Evolutionary conservation across 2,113 vertebrate species (phyloP).

Genomic region (Grallaria varia): DNA sequence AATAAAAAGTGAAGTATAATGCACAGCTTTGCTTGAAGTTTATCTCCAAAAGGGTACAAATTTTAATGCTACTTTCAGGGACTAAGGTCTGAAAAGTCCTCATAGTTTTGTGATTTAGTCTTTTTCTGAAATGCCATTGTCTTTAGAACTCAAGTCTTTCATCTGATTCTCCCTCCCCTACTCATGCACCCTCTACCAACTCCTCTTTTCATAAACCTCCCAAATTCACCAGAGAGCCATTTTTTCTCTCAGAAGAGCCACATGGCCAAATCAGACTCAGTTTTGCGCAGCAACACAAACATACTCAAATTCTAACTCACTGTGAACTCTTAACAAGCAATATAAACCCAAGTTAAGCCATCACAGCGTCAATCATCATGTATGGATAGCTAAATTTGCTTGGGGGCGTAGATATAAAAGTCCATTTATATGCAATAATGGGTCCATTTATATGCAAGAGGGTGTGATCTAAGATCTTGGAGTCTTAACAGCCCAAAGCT

Average conservation of each 20-base stretch:
- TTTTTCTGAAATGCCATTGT: neutral
- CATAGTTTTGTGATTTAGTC: neutral
- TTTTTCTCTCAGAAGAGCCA: neutral
- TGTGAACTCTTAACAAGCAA: neutral
- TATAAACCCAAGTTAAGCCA: neutral
- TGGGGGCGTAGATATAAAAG: neutral
- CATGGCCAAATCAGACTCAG: fast-evolving
- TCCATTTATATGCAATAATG: neutral
- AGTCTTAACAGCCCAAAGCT: neutral
- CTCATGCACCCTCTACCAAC: neutral
- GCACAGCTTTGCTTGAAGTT: neutral
- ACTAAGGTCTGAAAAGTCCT: neutral
- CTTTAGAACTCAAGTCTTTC: neutral
- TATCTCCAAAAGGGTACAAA: neutral
- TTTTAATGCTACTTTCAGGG: neutral
- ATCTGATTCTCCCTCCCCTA: neutral
- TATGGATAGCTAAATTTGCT: neutral
- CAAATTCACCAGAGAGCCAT: neutral
- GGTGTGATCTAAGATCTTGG: neutral
- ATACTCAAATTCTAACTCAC: neutral
- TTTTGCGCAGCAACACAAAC: neutral
- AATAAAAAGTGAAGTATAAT: neutral
- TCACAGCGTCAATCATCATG: neutral
- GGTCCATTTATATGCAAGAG: neutral
- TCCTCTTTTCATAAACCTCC: neutral